A percentile compares a stretch with the other conserved stretches of the same genome.
These are phyloP conservation scores for Delichon dasypus DNA, from an alignment of 2,797 vertebrate genomes.

Conservation along the genomic window DNA sequence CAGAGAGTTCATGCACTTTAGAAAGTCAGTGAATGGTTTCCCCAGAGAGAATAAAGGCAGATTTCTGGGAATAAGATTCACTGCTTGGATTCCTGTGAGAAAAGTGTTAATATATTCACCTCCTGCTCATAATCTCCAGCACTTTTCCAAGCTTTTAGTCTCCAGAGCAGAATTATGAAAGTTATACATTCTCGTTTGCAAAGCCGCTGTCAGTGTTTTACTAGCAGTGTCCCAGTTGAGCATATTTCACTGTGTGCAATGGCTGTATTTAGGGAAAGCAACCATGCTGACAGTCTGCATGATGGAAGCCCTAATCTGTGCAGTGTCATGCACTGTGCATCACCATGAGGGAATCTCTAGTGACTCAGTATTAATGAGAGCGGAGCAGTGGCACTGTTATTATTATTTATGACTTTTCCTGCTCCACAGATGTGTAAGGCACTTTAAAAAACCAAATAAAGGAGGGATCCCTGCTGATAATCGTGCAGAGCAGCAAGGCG, in stretches of 20 bases:
- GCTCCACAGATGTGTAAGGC: not conserved
- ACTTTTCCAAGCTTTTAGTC: not conserved
- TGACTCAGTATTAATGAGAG: constrained; percentile 3
- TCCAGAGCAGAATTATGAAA: constrained; percentile 42
- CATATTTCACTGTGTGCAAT: constrained; percentile 28
- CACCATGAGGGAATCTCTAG: constrained; percentile 7
- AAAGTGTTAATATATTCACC: not conserved
- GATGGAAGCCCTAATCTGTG: constrained; percentile 57
- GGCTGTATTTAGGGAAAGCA: constrained; percentile 46
- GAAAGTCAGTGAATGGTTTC: not conserved
- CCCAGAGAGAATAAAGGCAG: not conserved
- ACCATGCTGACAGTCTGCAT: constrained; percentile 10
- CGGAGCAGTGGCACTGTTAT: constrained; percentile 10
- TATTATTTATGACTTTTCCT: constrained; percentile 29
- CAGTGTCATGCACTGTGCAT: constrained; percentile 37
- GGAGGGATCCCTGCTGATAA: not conserved
- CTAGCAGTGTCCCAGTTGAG: not conserved
- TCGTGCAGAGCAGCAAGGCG: not conserved
- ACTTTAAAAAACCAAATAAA: constrained; percentile 40
- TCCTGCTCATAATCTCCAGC: not conserved
- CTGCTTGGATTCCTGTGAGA: not conserved
- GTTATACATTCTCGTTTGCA: not conserved
- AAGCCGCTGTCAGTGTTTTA: constrained; percentile 22
- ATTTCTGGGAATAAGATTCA: not conserved
- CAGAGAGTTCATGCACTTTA: not conserved